Conservation (phyloP, 2,797 vertebrate genomes). For the Sebastes umbrosus region DNA sequence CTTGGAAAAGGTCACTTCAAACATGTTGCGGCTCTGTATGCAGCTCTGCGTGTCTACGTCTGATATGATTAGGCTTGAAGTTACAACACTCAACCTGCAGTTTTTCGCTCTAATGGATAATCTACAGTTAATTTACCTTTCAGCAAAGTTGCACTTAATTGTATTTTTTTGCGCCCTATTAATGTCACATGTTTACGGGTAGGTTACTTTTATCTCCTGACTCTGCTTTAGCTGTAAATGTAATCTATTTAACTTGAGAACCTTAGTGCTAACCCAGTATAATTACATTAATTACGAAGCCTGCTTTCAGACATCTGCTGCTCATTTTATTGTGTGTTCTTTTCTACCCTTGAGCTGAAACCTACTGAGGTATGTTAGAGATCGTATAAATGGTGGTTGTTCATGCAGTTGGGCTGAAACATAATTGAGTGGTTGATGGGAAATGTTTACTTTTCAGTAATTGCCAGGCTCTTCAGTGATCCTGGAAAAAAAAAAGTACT, state of each 20-base stretch:
- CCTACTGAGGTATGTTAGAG: not conserved
- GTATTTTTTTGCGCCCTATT: conserved; percentile 21
- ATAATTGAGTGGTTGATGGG: not conserved
- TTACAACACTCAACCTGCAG: not conserved
- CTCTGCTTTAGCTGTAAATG: conserved; percentile 23
- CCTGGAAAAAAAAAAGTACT: not conserved
- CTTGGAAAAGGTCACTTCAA: conserved; percentile 48
- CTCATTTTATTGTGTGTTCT: conserved; percentile 5
- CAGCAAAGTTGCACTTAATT: conserved; percentile 13
- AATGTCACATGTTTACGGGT: conserved; percentile 12
- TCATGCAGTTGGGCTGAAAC: not conserved
- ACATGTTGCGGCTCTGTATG: conserved; percentile 23
- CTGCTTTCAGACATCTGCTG: conserved; percentile 18
- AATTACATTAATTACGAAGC: conserved; percentile 27
- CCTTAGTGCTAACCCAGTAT: not conserved
- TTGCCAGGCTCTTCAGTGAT: not conserved
- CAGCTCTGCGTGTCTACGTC: conserved; percentile 3
- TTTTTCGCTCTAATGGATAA: conserved; percentile 5
- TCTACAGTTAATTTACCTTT: conserved; percentile 15
- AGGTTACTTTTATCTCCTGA: conserved; percentile 29
- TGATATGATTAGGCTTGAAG: conserved; percentile 37
- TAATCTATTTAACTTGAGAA: conserved; percentile 28
- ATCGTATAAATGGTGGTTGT: not conserved
- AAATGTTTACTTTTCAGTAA: not conserved
- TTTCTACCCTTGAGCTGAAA: not conserved